Conservation (phyloP, 2,113 vertebrate genomes). For the Tachuris rubrigastra region DNA sequence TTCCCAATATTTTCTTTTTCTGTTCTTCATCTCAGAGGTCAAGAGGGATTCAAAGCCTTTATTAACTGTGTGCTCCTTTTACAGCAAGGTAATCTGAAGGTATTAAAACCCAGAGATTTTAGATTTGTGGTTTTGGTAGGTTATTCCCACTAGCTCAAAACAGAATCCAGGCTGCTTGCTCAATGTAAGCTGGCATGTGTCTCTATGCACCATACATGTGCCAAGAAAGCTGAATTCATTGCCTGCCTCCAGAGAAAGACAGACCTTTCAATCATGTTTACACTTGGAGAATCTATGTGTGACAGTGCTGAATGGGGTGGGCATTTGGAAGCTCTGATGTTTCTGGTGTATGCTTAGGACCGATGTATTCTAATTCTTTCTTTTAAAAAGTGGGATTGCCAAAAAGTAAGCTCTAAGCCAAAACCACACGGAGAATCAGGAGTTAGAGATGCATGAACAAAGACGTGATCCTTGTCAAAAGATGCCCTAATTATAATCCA, state of each 20-base stretch:
- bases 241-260: not conserved
- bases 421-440: not conserved
- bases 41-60: not conserved
- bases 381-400: not conserved
- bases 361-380: not conserved
- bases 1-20: not conserved
- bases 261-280: not conserved
- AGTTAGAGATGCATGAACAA: not conserved
- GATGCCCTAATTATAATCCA: not conserved
- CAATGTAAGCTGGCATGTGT: accelerated
- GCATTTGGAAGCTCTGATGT: not conserved
- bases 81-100: not conserved
- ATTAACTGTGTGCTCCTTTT: not conserved
- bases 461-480: not conserved
- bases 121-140: not conserved
- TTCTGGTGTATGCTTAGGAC: not conserved
- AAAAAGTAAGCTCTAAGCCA: not conserved
- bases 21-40: not conserved
- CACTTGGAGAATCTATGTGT: not conserved
- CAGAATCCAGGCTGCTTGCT: not conserved
- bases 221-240: not conserved
- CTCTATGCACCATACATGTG: not conserved
- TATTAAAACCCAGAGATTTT: not conserved
- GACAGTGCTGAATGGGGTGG: not conserved
- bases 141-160: not conserved